Evolutionary conservation across 92 coral and sea anemone genomes (phyloP).

Genomic region (Bergia sp.): DNA sequence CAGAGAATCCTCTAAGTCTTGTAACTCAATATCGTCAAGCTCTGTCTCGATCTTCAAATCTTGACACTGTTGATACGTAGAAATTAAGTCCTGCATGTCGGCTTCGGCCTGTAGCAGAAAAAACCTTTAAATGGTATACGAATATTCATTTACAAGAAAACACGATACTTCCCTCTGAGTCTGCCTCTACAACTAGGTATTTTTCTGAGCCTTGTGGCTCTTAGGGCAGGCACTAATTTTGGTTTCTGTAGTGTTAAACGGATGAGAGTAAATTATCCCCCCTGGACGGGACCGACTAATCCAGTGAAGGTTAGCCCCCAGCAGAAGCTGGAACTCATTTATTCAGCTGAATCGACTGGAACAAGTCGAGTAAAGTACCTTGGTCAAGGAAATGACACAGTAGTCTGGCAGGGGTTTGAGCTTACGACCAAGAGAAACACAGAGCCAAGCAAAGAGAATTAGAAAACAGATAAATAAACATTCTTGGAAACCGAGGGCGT

Average conservation of each 20-base stretch:
- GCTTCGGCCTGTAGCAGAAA: conserved; percentile 77
- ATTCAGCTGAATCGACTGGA: too few species aligned
- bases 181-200: background rate
- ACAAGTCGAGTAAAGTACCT: too few species aligned
- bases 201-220: background rate
- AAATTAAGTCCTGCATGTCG: conserved; percentile 73
- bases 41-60: conserved; percentile 67
- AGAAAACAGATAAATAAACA: too few species aligned
- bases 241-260: background rate
- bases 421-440: too few species aligned
- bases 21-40: conserved; percentile 70
- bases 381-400: too few species aligned
- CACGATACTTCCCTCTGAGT: background rate
- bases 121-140: background rate
- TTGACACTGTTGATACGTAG: conserved; percentile 93
- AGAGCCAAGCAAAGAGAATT: too few species aligned
- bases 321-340: too few species aligned
- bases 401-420: too few species aligned
- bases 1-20: conserved; percentile 83
- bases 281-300: background rate
- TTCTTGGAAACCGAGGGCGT: too few species aligned
- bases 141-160: background rate
- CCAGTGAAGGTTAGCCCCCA: too few species aligned
- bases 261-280: background rate
- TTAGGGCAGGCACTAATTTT: background rate